Evolutionary conservation across 2,113 vertebrate species (phyloP), one percentile per base, ranked within the genome.

Genomic region (Silurus meridionalis): DNA sequence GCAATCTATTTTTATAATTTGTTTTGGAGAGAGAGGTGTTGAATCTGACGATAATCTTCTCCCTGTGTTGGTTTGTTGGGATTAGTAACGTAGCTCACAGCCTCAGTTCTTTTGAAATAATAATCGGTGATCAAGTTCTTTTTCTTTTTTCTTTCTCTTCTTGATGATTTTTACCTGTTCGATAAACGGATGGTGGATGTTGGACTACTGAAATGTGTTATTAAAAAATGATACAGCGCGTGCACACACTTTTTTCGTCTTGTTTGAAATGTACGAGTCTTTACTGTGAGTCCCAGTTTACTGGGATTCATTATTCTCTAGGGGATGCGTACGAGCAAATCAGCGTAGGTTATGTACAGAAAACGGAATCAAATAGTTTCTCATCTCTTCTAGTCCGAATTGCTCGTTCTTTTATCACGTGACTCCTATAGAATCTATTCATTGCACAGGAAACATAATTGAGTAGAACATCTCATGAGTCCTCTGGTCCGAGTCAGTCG

Each of bases 1-100:
- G 92, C 93, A 94, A 96, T 96, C 93, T 97, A 96, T 97, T 96
- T 97, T 97, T 97, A 96, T 97, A 94, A 95, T 94, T 97, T 95
- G 94, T 95, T 94, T 92, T 74, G 46, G 93, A 93, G 91, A 92
- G 92, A 93, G 92, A 94, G 90, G 95, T 94, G 94, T 96, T 92
- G 91, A 91, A 93, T 91, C 37, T 37, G 37, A 89, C 93, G 93
- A 94, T n/a, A 93, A 94, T 94, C 92, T 91, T 93, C 94, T 94
- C 93, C 94, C 94, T 92, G 94, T 95, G 94, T 80, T 79, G 94
- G 89, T 91, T 90, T 91, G 91, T 95, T 95, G 92, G 87, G 93
- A 85, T 91, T 95, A 90, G 92, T 91, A 87, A 87, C 89, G 86
- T 90, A 90, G 91, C 81, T 88, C 85, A 88, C 82, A 91, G 89